Base-by-base conservation (phyloP, 2,113 vertebrate genomes). In the Ivindomyrus marchei region DNA sequence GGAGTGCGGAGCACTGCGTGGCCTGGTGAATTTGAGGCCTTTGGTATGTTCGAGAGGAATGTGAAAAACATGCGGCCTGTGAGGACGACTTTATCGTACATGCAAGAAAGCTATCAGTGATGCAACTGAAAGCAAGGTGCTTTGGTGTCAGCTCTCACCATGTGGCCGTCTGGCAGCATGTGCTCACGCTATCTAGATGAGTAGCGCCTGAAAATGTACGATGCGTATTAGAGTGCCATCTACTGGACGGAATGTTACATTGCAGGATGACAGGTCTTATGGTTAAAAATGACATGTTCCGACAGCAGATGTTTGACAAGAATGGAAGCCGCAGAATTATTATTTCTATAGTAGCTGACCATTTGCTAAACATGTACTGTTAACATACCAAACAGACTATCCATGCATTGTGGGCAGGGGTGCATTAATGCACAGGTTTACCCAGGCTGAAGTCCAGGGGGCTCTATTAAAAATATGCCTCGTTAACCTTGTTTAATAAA, bases 181-280 rank as follows among this genome's bases (percentile, higher is more conserved):
- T 31, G 47, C 10, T 27, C 46, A 52, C 7, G n/a, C 31, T 50
- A 31, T 42, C 27, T 62, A 77, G 13, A 47, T 70, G 17, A 11
- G 47, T 21, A 39, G n/a, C 21, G 4, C 21, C 77, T 85, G 45
- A 24, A 47, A 50, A 21, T 50, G 70, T 1, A 89, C 10, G 13
- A 50, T 87, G 27, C 62, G 49, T 90, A 91, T 91, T 91, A 93
- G 93, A 91, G 87, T 42, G 93, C 93, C 95, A 93, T 92, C 94
- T 94, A 66, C 93, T 94, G 94, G 92, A 86, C 87, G 85, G 13
- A 91, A 5, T 49, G 52, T 31, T 42, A 36, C 3, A 58, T 85
- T 47, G 21, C 80, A 52, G 21, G 21, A 17, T 10, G 10, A 13
- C n/a, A 3, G 85, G 45, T 46, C 9, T 24, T 49, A 36, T 17